Evolutionary conservation across 2,797 vertebrate species (phyloP).

Genomic region (Moxostoma hubbsi): DNA sequence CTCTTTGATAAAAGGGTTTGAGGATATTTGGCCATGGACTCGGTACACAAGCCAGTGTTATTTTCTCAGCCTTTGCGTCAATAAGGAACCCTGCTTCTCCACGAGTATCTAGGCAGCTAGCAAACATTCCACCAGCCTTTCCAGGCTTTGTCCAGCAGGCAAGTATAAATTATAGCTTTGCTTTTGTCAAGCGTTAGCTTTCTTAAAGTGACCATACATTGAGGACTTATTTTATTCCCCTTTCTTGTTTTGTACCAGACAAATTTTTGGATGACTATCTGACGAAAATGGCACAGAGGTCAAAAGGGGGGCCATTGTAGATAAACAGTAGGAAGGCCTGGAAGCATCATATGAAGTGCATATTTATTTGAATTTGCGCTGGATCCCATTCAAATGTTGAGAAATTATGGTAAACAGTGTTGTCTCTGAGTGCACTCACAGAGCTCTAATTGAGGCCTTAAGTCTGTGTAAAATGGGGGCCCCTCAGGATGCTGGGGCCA

Average conservation of each 20-base stretch:
- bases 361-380: constrained; percentile 54
- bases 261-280: neutral
- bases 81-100: constrained; percentile 50
- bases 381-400: constrained; percentile 59
- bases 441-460: constrained; percentile 52
- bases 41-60: constrained; percentile 65
- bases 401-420: constrained; percentile 55
- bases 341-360: constrained; percentile 43
- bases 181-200: constrained; percentile 62
- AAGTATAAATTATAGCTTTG: constrained; percentile 66
- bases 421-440: constrained; percentile 54
- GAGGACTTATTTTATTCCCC: constrained; percentile 29
- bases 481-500: constrained; percentile 31
- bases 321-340: constrained; percentile 45
- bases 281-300: constrained; percentile 24
- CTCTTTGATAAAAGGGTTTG: constrained; percentile 61
- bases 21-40: constrained; percentile 64
- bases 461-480: constrained; percentile 49
- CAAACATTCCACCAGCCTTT: constrained; percentile 69
- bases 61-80: constrained; percentile 66
- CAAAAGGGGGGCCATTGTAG: constrained; percentile 44
- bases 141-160: constrained; percentile 65
- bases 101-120: constrained; percentile 66
- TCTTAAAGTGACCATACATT: constrained; percentile 59
- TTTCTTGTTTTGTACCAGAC: constrained; percentile 14